These are phyloP conservation scores for Bovichtus variegatus DNA, from an alignment of 2,797 vertebrate genomes.

Conservation along the genomic window DNA sequence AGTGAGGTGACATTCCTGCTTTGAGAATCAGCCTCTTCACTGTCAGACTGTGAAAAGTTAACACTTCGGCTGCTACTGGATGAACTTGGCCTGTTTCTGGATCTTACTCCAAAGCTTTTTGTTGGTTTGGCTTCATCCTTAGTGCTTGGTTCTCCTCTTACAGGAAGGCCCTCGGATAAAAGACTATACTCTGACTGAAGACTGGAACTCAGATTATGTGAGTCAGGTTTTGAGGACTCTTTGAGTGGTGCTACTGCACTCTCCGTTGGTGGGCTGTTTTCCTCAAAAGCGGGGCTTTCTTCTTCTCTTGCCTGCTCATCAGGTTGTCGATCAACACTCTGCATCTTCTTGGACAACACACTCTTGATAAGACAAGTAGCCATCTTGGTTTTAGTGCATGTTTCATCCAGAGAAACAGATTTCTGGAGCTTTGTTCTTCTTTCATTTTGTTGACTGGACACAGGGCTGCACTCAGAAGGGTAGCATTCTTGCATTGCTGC, in stretches of 20 bases:
- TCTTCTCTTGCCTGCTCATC: conserved; percentile 60
- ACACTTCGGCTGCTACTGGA: conserved; percentile 72
- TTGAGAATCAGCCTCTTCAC: conserved; percentile 60
- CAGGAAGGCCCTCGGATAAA: conserved; percentile 66
- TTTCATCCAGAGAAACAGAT: conserved; percentile 89
- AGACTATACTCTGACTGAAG: conserved; percentile 74
- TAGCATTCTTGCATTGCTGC: conserved; percentile 72
- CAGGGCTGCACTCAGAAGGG: conserved; percentile 48
- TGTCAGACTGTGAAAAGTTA: conserved; percentile 68
- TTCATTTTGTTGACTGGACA: conserved; percentile 53
- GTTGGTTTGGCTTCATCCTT: conserved; percentile 55
- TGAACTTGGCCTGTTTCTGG: conserved; percentile 75
- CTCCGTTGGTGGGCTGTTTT: conserved; percentile 52
- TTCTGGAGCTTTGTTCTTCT: conserved; percentile 86
- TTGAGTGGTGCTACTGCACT: conserved; percentile 23
- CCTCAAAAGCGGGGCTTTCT: conserved; percentile 46
- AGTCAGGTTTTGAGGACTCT: conserved; percentile 62
- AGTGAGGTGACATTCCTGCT: conserved; percentile 34
- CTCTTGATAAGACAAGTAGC: conserved; percentile 93
- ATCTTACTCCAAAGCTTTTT: conserved; percentile 62
- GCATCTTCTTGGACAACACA: conserved; percentile 93
- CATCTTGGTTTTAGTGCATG: conserved; percentile 86
- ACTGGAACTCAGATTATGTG: conserved; percentile 67
- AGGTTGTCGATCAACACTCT: conserved; percentile 76
- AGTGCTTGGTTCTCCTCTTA: conserved; percentile 62